Base-by-base conservation (phyloP, 2,888 invertebrate species). In the Campoplex capitator region DNA sequence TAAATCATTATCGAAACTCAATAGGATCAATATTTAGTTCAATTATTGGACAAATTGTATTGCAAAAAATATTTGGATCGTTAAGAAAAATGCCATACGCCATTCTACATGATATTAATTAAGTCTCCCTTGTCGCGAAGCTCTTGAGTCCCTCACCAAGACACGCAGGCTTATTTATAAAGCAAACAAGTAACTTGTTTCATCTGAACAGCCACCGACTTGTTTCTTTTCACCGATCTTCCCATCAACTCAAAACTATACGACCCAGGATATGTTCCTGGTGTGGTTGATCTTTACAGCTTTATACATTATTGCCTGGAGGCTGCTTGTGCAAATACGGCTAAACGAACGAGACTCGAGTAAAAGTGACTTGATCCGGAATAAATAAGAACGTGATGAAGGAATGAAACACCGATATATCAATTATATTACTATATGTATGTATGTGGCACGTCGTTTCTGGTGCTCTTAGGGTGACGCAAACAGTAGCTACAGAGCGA, bases 401-500 rank as follows among this genome's bases (percentile, higher is more conserved):
- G 68, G 42, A 68, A 42, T 38, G 11, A 62, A 71, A 70, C 28
- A 51, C 42, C 48, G n/a, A n/a, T 58, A 70, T 32, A 35, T 48
- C 38, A 42, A 62, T 48, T 23, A 45, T 82, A 58, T 48, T 48
- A 32, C 65, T 77, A 56, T 77, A 75, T 77, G 42, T 6, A 6
- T 38, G 1, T 74, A 58, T 85, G 68, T 77, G 67, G 67, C 51
- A 51, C 16, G 68, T 70, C 62, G 80, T 71, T 81, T 51, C 56
- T 75, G 68, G 45, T 70, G 75, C 42, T 83, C 35, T 71, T 51
- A 42, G n/a, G 71, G 79, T 86, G 86, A 86, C 75, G 83, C 62
- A 54, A 62, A 65, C 45, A 62, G 35, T 51, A 42, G 45, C 42
- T 23, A 1, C 54, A 51, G 16, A 62, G 65, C 65, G 38, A 62